phyloP scores from a whole-genome alignment of 2,113 vertebrate genomes.

The Pantherophis guttatus region DNA sequence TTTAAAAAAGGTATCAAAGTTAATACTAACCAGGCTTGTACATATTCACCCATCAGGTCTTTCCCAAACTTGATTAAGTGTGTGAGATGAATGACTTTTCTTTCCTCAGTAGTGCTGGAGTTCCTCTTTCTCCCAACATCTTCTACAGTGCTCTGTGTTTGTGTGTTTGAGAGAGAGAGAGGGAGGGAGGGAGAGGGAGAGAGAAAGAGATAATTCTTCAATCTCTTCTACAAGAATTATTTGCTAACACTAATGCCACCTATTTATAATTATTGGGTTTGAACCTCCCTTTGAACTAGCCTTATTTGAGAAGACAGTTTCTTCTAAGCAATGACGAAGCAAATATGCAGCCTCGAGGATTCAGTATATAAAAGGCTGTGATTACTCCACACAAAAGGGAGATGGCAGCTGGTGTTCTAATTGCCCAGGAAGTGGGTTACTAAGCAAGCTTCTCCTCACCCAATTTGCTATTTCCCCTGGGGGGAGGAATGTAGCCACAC shows the following conservation, averaged over 20 bases:
- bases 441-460: neutral
- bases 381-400: neutral
- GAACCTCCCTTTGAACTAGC: constrained; percentile 23
- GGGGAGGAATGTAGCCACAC: neutral
- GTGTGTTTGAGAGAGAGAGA: neutral
- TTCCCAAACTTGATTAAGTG: neutral
- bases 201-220: neutral
- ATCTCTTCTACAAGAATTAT: neutral
- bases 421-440: constrained; percentile 25
- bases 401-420: constrained; percentile 1
- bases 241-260: neutral
- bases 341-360: neutral
- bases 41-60: neutral
- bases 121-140: neutral
- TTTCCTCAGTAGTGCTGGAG: neutral
- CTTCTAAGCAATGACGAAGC: neutral
- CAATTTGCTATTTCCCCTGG: neutral
- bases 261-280: neutral
- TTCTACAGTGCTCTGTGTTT: neutral
- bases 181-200: neutral
- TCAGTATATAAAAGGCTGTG: neutral
- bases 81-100: neutral
- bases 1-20: neutral
- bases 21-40: neutral
- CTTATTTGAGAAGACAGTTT: constrained; percentile 14